Base-by-base conservation (phyloP, 92 coral and sea anemone species). In the Paramuricea clavata region DNA sequence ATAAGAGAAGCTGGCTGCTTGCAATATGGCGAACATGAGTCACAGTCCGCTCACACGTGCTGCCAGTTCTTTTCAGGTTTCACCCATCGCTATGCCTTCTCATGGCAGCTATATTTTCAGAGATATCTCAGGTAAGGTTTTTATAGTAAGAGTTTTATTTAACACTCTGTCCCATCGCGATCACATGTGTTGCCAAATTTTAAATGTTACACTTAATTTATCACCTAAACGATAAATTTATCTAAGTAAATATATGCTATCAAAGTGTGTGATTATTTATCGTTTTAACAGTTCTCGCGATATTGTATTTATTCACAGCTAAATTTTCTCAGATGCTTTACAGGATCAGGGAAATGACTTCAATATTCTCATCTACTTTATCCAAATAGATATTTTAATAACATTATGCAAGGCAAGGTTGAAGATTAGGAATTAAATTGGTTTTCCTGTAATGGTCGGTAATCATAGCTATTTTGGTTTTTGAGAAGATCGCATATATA, bases 11-110 rank as follows among this genome's bases (percentile, higher is more conserved):
- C 44, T 39, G 5, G 5, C 5, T 39, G 44, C 44, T 27, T 27
- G 21, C 3, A 41, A 39, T 3, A 79, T 79, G 84, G 56, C 72
- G 10, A 79, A 79, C 34, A 41, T 79, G 42, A 73, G 84, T 1
- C 82, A 76, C 34, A 44, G 30, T 36, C 44, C 50, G 33, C 49
- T 79, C 6, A 41, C 84, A 79, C 84, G 84, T 79, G 84, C 73
- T 12, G 27, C 32, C 21, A 27, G 84, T 79, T 59, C 84, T 2
- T 79, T 59, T 42, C 84, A 34, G 28, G 84, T 61, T n/a, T 43
- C 84, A 0, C 84, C 84, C 34, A 79, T 79, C 16, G 84, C 84
- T 16, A 54, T 79, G 73, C 73, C 84, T 2, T 34, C 49, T 17
- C 43, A 43, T 2, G 84, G 49, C 1, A 67, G 84, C 8, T 79